Evolutionary conservation across 2,797 vertebrate genomes (phyloP).

Genomic region (Chiroxiphia lanceolata): DNA sequence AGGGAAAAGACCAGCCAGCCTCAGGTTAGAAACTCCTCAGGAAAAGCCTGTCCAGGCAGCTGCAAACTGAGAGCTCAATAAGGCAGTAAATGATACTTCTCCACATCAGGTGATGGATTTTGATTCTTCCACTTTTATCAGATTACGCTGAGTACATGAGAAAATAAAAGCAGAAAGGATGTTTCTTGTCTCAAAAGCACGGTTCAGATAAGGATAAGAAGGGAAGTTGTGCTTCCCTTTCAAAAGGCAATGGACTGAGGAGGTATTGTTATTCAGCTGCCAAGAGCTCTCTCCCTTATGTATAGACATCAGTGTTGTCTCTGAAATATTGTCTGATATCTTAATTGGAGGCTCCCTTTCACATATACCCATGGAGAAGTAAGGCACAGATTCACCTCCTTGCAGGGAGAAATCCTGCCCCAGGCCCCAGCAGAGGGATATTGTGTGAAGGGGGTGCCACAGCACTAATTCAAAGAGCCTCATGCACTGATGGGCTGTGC

Average conservation of each 20-base stretch:
- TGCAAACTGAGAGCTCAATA: background rate
- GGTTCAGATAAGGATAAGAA: conserved; percentile 66
- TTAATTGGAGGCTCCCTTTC: conserved; percentile 59
- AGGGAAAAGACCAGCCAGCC: background rate
- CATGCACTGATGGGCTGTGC: background rate
- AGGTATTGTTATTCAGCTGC: conserved; percentile 67
- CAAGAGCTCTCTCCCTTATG: conserved; percentile 59
- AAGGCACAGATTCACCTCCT: background rate
- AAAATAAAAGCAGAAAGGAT: conserved; percentile 65
- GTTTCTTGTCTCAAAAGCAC: conserved; percentile 59
- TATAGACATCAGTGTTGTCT: conserved; percentile 56
- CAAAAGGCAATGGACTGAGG: conserved; percentile 64
- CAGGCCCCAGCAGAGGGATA: background rate
- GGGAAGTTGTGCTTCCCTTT: conserved; percentile 53
- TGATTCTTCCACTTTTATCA: conserved; percentile 63
- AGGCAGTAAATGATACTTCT: conserved; percentile 26
- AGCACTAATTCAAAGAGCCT: background rate
- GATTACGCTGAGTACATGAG: conserved; percentile 60
- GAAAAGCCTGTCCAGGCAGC: background rate
- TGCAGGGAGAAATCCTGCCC: background rate
- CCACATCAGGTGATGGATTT: conserved; percentile 55
- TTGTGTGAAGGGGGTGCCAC: background rate
- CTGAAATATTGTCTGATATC: conserved; percentile 59
- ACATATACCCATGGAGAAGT: background rate
- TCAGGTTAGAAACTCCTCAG: background rate